Evolutionary conservation across 2,113 vertebrate species (phyloP), one percentile per base, ranked within the genome.

Genomic region (Brachionichthys hirsutus): DNA sequence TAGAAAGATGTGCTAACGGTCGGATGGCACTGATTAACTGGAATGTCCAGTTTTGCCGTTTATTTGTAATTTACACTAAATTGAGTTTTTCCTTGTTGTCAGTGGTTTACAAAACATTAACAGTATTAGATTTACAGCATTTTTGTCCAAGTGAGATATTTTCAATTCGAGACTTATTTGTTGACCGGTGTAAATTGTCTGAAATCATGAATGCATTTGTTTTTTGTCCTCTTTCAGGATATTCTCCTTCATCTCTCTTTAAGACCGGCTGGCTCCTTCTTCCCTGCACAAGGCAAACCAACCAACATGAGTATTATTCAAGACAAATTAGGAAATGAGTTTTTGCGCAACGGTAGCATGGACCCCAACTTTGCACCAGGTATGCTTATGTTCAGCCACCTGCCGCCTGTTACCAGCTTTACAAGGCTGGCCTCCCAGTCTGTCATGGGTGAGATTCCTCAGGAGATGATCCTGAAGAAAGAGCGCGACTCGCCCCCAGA

Each of bases 381-480:
- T 84, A 95, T 96, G 95, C 93, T 95, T 67, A 95, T 98, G 95
- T 97, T 98, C 90, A 97, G 94, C 89, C 95, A 97, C 90, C 93
- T 98, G 69, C 95, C 95, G 43, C 95, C 95, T 19, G 95, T 98
- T 88, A 93, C 95, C 92, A 97, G 95, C 91, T 97, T 98, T 82
- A 93, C 95, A 16, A 92, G 94, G 67, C 92, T 95, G 75, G 90
- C 95, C 63, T 93, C 94, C 42, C 93, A 91, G 85, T 85, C 94
- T 13, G 89, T 94, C 64, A 89, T 93, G 92, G 91, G 90, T 30
- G 93, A 93, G 44, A 76, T 91, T 69, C 89, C 90, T 62, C 95
- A 95, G 89, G 95, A 98, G 91, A 90, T 96, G 95, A 93, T 95
- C 88, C 92, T 98, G 75, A 98, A 98, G 89, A 98, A 98, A 84